Evolutionary conservation across 1,140 invertebrate genomes (phyloP).

Genomic region (Glomeris maerens): DNA sequence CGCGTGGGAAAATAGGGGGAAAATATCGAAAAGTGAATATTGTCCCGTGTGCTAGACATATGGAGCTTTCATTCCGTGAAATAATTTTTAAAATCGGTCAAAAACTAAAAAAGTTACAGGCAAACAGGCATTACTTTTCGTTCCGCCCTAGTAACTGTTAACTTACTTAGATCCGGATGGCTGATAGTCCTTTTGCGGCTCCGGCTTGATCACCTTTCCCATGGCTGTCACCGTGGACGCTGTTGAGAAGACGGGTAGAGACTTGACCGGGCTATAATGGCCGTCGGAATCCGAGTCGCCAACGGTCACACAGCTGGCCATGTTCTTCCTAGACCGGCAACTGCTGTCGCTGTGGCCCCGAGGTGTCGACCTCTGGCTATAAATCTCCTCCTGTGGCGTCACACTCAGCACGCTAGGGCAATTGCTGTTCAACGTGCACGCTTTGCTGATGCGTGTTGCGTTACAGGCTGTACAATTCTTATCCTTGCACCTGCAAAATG

Average conservation of each 20-base stretch:
- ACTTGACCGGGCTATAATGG: constrained; percentile 38
- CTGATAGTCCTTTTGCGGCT: constrained; percentile 18
- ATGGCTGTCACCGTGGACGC: constrained; percentile 13
- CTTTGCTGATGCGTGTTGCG: constrained; percentile 19
- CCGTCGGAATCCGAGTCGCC: constrained; percentile 59
- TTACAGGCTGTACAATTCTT: constrained; percentile 28
- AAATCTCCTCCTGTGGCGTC: constrained; percentile 27
- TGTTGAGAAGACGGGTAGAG: constrained; percentile 16
- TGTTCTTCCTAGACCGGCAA: constrained; percentile 41
- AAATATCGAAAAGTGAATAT: too few species aligned
- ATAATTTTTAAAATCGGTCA: too few species aligned
- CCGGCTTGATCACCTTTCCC: constrained; percentile 21
- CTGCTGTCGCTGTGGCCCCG: constrained; percentile 4
- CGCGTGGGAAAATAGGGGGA: too few species aligned
- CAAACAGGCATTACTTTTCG: too few species aligned
- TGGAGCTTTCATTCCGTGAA: too few species aligned
- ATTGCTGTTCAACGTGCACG: constrained; percentile 20
- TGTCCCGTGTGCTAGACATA: too few species aligned
- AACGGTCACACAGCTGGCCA: constrained; percentile 67
- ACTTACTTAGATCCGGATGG: background rate
- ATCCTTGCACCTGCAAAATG: constrained; percentile 24
- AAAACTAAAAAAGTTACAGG: too few species aligned
- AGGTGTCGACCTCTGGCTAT: constrained; percentile 14
- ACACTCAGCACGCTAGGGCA: constrained; percentile 32
- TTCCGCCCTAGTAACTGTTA: background rate